These are phyloP conservation scores for Camelus bactrianus DNA, from an alignment of 2,113 vertebrate species.

Conservation along the genomic window DNA sequence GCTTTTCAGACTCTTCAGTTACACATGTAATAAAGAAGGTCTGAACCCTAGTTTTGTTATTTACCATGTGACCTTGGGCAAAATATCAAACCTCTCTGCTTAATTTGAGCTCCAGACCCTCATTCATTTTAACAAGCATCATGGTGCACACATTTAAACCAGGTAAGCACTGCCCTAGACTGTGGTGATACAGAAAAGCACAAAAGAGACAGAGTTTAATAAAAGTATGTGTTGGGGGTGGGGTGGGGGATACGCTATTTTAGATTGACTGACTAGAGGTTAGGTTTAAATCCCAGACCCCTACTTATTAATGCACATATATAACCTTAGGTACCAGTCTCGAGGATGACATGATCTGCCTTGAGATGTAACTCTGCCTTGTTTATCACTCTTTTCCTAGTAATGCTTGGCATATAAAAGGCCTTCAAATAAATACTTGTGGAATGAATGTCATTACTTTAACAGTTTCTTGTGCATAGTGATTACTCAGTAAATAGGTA, in stretches of 20 bases:
- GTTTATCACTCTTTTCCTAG: not conserved
- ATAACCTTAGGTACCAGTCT: not conserved
- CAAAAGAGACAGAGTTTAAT: not conserved
- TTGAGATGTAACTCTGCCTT: not conserved
- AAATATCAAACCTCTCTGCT: not conserved
- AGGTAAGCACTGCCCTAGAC: not conserved
- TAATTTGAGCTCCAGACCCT: not conserved
- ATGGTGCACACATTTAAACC: not conserved
- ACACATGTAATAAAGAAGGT: not conserved
- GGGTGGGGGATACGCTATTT: not conserved
- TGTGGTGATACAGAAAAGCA: not conserved
- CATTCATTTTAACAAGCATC: not conserved
- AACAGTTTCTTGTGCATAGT: not conserved
- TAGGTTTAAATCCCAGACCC: not conserved
- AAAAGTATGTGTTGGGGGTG: not conserved
- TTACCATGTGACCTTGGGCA: not conserved
- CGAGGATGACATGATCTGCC: not conserved
- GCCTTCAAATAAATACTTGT: not conserved
- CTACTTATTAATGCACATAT: not conserved
- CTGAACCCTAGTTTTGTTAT: not conserved
- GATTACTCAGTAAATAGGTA: not conserved
- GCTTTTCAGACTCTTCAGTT: not conserved
- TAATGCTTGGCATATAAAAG: not conserved
- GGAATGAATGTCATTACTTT: not conserved
- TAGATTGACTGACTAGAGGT: not conserved